Evolutionary conservation across 1,140 invertebrate species (phyloP), one percentile per base, ranked within the genome.

Genomic region (Tachypleus tridentatus): DNA sequence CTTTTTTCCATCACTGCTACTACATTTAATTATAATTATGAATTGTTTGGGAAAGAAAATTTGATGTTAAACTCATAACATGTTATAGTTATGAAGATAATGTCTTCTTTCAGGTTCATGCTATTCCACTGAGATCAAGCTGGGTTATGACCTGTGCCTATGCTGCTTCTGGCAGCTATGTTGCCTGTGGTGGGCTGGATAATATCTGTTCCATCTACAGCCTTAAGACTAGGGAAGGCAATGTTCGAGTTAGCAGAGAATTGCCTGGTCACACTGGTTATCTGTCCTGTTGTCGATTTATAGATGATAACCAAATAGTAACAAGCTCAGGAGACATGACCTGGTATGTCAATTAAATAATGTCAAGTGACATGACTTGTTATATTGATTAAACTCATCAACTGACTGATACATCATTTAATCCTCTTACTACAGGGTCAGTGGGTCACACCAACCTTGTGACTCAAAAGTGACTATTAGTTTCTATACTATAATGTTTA

Each of bases 121-220:
- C 94, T 71, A 97, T 98, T 78, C 94, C 94, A 70, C 81, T 98
- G 73, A 87, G 94, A 74, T 97, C 93, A 57, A 94, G 91, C 73
- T 98, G 95, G 95, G 95, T 98, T 67, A 98, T 98, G 95, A 98
- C 95, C 58, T 98, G 95, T 85, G 94, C 95, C 73, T 98, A 98
- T 80, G 95, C 95, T 64, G 95, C 95, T 57, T 94, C 91, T 57
- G 94, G 94, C 70, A 93, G 87, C 74, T 98, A 91, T 78, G 95
- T 98, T 64, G 95, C 95, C 51, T 98, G 94, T 82, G 95, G 95
- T 74, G 95, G 95, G 71, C 83, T 98, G 72, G 95, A 98, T 80
- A 98, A 98, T 82, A 97, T 98, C 77, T 98, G 95, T 83, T 97
- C 94, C 72, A 97, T 98, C 74, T 97, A 96, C 78, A 94, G 91